Conservation (phyloP, 2,888 invertebrate species). For the Leptopilina drosophilae region DNA sequence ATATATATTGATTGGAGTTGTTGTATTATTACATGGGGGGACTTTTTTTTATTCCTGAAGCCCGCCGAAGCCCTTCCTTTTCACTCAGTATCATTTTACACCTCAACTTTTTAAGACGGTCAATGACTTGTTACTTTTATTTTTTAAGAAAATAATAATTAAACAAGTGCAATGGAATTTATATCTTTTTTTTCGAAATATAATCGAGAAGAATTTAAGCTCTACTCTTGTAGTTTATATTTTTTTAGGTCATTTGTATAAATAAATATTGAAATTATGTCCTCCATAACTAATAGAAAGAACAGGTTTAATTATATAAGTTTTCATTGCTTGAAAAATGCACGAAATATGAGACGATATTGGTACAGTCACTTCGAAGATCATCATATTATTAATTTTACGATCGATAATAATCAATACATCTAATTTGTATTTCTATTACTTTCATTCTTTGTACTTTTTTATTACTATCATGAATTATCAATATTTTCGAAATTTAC, state of each 20-base stretch:
- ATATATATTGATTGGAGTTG: neutral
- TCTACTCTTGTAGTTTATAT: too few relatives aligned
- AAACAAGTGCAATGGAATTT: neutral
- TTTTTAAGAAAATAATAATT: neutral
- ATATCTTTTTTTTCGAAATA: neutral
- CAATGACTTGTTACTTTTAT: slow-evolving; percentile 42
- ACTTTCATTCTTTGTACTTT: neutral
- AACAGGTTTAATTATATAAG: slow-evolving; percentile 33
- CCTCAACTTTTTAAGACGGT: slow-evolving; percentile 35
- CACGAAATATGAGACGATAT: slow-evolving; percentile 30
- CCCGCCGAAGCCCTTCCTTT: slow-evolving; percentile 50
- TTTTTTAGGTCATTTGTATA: neutral
- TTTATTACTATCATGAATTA: too few relatives aligned
- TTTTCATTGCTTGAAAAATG: slow-evolving; percentile 6
- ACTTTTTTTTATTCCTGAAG: slow-evolving; percentile 40
- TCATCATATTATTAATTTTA: neutral
- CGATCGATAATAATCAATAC: neutral
- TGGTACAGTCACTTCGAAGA: slow-evolving; percentile 11
- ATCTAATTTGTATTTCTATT: neutral
- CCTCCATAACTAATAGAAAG: neutral
- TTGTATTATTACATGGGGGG: slow-evolving; percentile 4
- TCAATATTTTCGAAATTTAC: neutral
- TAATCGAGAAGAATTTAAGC: too few relatives aligned
- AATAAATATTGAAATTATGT: neutral
- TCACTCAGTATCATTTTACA: slow-evolving; percentile 44